Percentiles rank a stretch among this genome's conserved stretches.
These are phyloP conservation scores for Oenanthe oenanthe DNA, from an alignment of 2,113 vertebrate genomes.

Conservation along the genomic window DNA sequence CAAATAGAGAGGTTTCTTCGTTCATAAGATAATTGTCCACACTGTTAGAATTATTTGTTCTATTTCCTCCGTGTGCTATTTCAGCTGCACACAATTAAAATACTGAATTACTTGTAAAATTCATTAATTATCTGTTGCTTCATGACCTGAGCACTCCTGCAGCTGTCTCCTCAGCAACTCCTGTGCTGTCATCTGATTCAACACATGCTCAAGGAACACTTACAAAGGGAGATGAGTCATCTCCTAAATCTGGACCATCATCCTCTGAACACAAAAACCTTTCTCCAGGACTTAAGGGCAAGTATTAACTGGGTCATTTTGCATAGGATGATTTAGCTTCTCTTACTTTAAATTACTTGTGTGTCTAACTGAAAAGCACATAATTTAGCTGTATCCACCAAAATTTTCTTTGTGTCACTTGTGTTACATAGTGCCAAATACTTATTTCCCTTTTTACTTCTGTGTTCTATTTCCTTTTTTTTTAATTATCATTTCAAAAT, in stretches of 20 bases:
- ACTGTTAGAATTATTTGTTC: background rate
- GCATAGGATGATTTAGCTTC: background rate
- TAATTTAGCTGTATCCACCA: background rate
- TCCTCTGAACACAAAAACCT: background rate
- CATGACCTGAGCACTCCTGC: background rate
- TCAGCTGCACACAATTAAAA: background rate
- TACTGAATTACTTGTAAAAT: background rate
- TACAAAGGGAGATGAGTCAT: conserved; percentile 36
- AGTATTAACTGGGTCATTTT: background rate
- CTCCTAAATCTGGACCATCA: background rate
- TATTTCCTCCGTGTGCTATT: background rate
- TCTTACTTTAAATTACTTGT: background rate
- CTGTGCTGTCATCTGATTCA: conserved; percentile 6
- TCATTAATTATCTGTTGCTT: background rate
- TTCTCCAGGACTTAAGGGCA: background rate
- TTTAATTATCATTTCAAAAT: background rate
- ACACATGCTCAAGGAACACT: background rate
- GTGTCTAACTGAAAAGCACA: background rate
- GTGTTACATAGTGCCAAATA: background rate
- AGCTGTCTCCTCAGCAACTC: background rate
- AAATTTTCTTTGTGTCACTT: background rate
- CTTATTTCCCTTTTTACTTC: background rate
- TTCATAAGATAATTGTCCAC: background rate
- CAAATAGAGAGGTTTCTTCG: background rate
- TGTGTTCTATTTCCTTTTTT: background rate